Base-by-base conservation (phyloP, 2,113 vertebrate species). In the Mastomys natalensis region DNA sequence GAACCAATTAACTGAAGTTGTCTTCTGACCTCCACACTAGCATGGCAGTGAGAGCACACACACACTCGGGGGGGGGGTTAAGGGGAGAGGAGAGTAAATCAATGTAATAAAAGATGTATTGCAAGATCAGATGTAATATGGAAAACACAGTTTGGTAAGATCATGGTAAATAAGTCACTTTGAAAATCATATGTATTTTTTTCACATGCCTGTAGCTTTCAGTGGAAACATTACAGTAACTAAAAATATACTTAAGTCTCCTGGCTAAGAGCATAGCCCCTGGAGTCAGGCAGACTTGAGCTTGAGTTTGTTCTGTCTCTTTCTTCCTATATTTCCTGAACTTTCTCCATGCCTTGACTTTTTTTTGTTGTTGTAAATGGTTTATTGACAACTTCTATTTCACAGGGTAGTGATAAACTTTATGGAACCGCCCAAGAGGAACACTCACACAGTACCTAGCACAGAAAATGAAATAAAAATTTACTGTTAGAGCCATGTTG, bases 191-290 rank as follows among this genome's bases (percentile, higher is more conserved):
- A 70, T 68, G 85, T 93, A 73, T 76, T 90, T 97, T 97, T 80
- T 92, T 1, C 94, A 60, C 93, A 53, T 95, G 78, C 72, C 81
- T 85, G 76, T 86, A 70, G 53, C 87, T 95, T 93, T 98, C 91
- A 92, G 93, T 94, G 0, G 19, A 93, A 88, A 96, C 60, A 97
- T 93, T 77, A 87, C 89, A 95, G 91, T 97, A 97, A 94, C 86
- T 95, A 81, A 95, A 95, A 97, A 92, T 95, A 24, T 48, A 55
- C 88, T 48, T 34, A 81, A 95, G 82, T 26, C 60, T 95, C 72
- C 21, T 51, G 45, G 80, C 58, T 95, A 92, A 90, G 53, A 95
- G 64, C 34, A 78, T 64, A 93, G 81, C 37, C 21, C 93, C 84
- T 94, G 82, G 85, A 93, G 78, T 82, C 82, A 68, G 66, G n/a